Evolutionary conservation across 2,113 vertebrate species (phyloP), one percentile per base, ranked within the genome.

Genomic region (Etia nguti): DNA sequence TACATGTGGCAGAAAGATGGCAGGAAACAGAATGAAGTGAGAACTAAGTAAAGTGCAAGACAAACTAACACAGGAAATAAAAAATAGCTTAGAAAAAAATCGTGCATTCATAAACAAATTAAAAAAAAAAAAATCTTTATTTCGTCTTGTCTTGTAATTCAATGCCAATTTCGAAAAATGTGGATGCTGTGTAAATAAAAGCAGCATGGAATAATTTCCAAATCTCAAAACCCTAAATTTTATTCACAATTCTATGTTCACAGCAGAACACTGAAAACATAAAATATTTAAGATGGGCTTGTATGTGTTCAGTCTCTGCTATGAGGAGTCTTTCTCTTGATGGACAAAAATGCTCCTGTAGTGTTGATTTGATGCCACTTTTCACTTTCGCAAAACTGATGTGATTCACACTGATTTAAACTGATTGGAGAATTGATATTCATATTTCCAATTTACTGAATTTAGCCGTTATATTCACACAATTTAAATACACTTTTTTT

Each of bases 381-480:
- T 68, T 68, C 20, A 8, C 20, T 41, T 68, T 3, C 5, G 62
- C 60, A 38, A 68, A 38, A 22, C 65, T 73, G 36, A 68, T 36
- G 29, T 62, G 59, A 36, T 36, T 59, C 8, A 18, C 57, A 60
- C 60, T 38, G 11, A 15, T 41, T 41, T 22, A 41, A 41, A 5
- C 62, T 62, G 31, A 3, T 9, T 62, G 56, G 24, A 29, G 56
- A 24, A 16, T 29, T 7, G 0, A 31, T 16, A 65, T n/a, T 4
- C 18, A 38, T 73, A 26, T 10, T 73, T 43, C 36, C n/a, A 70
- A 1, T 70, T 70, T 73, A 24, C 38, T 73, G 38, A 26, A 18
- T 2, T 18, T 48, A 46, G 8, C 1, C 0, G 0, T 16, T 43
- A 12, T 2, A 4, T 70, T 70, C 36, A 43, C 8, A n/a, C 38